Conservation (phyloP, 2,888 invertebrate genomes). For the Chrysomela aeneicollis region DNA sequence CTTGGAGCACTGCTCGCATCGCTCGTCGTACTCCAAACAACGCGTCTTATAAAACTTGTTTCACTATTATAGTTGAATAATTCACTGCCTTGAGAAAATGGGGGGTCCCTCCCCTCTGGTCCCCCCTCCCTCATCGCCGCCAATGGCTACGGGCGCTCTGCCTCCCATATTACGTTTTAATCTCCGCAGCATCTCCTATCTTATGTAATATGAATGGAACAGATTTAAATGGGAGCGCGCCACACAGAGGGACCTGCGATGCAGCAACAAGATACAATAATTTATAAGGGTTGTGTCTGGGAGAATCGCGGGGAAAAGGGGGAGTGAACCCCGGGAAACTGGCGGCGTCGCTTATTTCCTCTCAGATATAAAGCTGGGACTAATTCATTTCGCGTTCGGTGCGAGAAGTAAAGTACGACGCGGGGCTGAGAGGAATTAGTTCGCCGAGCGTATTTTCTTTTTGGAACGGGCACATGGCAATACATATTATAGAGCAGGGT, state of each 20-base stretch:
- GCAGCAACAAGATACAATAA: conserved; percentile 34
- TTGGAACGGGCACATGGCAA: background rate
- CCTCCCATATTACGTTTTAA: conserved; percentile 36
- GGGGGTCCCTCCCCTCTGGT: conserved; percentile 16
- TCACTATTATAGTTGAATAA: too few species aligned
- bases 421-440: background rate
- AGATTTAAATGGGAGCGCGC: conserved; percentile 38
- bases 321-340: background rate
- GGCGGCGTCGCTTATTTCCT: background rate
- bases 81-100: conserved; percentile 2
- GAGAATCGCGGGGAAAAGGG: background rate
- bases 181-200: conserved; percentile 42
- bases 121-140: conserved; percentile 28
- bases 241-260: conserved; percentile 31
- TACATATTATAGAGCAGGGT: too few species aligned
- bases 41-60: too few species aligned
- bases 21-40: too few species aligned
- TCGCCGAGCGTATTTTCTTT: background rate
- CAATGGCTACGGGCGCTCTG: conserved; percentile 20
- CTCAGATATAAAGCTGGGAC: conserved; percentile 7
- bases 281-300: conserved; percentile 30
- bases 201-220: conserved; percentile 36
- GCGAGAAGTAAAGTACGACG: background rate
- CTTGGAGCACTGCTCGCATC: too few species aligned
- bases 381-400: background rate